A percentile compares a stretch with the other conserved stretches of the same genome.
Conservation (phyloP, 2,797 vertebrate species). For the Scarus forsteni region DNA sequence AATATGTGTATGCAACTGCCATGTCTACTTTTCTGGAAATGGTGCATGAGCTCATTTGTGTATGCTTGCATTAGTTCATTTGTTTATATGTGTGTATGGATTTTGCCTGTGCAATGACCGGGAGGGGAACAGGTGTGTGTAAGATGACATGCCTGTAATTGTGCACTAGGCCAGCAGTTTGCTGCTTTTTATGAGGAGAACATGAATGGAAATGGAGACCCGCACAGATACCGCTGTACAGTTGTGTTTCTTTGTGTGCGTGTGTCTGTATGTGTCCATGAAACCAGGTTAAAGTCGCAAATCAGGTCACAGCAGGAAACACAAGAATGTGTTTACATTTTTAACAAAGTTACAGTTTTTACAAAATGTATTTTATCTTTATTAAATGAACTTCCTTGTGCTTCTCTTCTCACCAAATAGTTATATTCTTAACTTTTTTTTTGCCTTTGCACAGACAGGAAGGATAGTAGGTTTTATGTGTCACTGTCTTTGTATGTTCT, state of each 20-base stretch:
- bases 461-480: too few relatives aligned
- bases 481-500: too few relatives aligned
- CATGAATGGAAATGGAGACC: slow-evolving; percentile 26
- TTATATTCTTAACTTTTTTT: too few relatives aligned
- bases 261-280: slow-evolving; percentile 3
- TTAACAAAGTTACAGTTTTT: neutral
- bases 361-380: too few relatives aligned
- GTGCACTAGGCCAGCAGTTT: slow-evolving; percentile 25
- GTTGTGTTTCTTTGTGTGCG: slow-evolving; percentile 1
- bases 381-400: too few relatives aligned
- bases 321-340: slow-evolving; percentile 27
- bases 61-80: slow-evolving; percentile 45
- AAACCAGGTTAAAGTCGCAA: slow-evolving; percentile 27
- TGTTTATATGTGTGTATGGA: slow-evolving; percentile 38
- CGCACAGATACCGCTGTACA: slow-evolving; percentile 2
- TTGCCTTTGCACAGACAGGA: too few relatives aligned
- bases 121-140: slow-evolving; percentile 5
- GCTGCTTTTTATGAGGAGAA: slow-evolving; percentile 27
- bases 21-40: slow-evolving; percentile 42
- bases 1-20: slow-evolving; percentile 56
- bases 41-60: slow-evolving; percentile 54
- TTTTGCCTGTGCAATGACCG: slow-evolving; percentile 8
- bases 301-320: slow-evolving; percentile 35
- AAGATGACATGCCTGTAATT: slow-evolving; percentile 28
- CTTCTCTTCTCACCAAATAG: too few relatives aligned